Conservation (phyloP, 2,797 vertebrate genomes). For the Neosalanx taihuensis region DNA sequence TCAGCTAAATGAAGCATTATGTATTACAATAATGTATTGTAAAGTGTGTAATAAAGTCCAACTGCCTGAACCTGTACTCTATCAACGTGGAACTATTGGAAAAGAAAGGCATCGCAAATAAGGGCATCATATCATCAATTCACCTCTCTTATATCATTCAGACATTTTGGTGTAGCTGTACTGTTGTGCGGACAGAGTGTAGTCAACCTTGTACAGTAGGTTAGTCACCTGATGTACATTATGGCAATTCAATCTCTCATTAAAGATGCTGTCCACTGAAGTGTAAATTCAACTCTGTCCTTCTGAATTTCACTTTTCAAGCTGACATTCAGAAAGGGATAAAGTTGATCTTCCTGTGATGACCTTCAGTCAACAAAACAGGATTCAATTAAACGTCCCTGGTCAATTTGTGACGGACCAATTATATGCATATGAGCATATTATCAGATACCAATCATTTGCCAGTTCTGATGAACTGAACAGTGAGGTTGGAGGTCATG, state of each 20-base stretch:
- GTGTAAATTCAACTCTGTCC: too few species aligned
- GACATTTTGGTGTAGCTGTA: not conserved
- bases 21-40: too few species aligned
- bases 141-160: not conserved
- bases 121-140: not conserved
- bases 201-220: too few species aligned
- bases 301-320: slow-evolving; percentile 9
- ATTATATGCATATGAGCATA: not conserved
- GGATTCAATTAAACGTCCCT: too few species aligned
- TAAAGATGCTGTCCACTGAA: too few species aligned
- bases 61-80: not conserved
- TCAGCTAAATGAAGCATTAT: too few species aligned
- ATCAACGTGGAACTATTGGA: not conserved
- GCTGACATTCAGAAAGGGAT: not conserved
- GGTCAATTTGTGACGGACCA: not conserved
- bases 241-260: too few species aligned
- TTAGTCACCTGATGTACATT: too few species aligned
- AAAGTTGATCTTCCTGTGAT: not conserved
- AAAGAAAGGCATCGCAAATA: not conserved
- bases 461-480: not conserved
- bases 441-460: not conserved
- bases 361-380: not conserved
- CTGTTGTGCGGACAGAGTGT: too few species aligned
- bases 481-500: slow-evolving; percentile 1
- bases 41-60: too few species aligned